These are phyloP conservation scores for Carassius gibelio DNA, from an alignment of 2,113 vertebrate species.

Conservation along the genomic window DNA sequence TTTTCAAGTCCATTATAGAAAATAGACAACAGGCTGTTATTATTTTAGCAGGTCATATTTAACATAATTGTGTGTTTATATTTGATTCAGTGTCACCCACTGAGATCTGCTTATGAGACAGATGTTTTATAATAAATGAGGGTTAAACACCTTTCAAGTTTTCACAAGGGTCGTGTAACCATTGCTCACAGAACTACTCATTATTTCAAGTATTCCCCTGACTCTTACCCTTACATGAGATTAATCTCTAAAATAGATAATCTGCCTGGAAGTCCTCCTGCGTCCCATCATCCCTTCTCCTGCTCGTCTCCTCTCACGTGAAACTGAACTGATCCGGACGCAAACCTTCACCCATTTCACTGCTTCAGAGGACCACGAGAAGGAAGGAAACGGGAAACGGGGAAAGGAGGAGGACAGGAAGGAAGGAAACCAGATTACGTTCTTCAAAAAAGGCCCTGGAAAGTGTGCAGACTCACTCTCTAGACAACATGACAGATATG, in stretches of 20 bases:
- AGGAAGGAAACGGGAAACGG: constrained; percentile 27
- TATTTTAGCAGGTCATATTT: neutral
- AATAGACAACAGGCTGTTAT: neutral
- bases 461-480: constrained; percentile 3
- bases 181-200: neutral
- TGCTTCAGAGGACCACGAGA: neutral
- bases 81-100: neutral
- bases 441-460: neutral
- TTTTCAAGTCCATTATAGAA: neutral
- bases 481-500: constrained; percentile 27
- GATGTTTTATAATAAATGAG: neutral
- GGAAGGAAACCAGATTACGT: neutral
- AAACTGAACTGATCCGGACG: neutral
- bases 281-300: neutral
- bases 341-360: neutral
- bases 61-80: neutral
- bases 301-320: neutral
- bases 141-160: neutral
- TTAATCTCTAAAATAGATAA: neutral
- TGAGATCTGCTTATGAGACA: neutral
- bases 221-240: neutral
- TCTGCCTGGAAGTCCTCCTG: neutral
- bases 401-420: constrained; percentile 14
- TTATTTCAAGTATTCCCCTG: neutral
- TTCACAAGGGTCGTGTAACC: neutral